Conservation (phyloP, 2,113 vertebrate species). For the Micronycteris hirsuta region DNA sequence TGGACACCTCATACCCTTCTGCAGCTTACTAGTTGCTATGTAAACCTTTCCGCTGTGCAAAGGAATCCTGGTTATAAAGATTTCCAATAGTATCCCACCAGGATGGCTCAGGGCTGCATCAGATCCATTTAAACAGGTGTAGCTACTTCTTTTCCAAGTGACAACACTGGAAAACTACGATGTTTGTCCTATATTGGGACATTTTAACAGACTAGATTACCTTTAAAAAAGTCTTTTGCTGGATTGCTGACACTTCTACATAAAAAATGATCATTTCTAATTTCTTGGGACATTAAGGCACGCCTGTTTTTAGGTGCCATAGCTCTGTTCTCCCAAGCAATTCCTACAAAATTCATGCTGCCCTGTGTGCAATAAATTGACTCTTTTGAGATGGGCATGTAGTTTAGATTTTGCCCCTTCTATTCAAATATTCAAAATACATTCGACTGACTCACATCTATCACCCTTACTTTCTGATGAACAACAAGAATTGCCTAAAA, state of each 20-base stretch:
- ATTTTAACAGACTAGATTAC: conserved; percentile 38
- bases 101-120: neutral
- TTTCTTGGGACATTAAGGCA: neutral
- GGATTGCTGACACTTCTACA: conserved; percentile 47
- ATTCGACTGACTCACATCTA: neutral
- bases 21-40: neutral
- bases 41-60: neutral
- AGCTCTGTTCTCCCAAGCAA: neutral
- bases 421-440: neutral
- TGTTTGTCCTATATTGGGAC: conserved; percentile 20
- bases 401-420: neutral
- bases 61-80: conserved; percentile 1
- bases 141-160: conserved; percentile 28
- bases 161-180: neutral
- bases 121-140: conserved; percentile 5
- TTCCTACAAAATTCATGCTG: neutral
- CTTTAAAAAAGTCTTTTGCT: conserved; percentile 10
- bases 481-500: neutral
- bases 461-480: neutral
- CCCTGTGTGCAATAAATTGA: neutral
- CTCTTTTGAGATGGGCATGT: neutral
- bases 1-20: neutral
- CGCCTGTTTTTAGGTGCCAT: neutral
- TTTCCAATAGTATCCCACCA: neutral
- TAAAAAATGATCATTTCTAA: conserved; percentile 26